phyloP scores from a whole-genome alignment of 92 coral and sea anemone genomes.

The Parazoanthus darwini region DNA sequence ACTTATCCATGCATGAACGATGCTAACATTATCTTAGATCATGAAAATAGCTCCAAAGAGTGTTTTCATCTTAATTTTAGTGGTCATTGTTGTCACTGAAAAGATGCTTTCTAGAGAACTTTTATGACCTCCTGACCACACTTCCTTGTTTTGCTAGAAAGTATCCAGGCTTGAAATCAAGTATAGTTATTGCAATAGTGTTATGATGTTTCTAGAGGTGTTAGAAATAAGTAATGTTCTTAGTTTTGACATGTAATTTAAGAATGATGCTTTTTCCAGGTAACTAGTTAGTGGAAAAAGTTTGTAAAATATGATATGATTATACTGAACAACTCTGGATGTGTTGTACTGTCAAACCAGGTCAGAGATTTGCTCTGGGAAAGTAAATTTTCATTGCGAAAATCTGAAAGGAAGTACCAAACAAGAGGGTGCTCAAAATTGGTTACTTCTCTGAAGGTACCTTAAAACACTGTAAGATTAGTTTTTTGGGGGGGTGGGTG shows the following conservation, averaged over 20 bases:
- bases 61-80: slow-evolving; percentile 7
- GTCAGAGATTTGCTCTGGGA: background rate
- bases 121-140: background rate
- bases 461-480: too few species aligned
- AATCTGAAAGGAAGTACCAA: too few species aligned
- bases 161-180: background rate
- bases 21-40: background rate
- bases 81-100: background rate
- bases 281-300: background rate
- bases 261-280: background rate
- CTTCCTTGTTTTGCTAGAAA: background rate
- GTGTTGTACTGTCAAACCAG: background rate
- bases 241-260: background rate
- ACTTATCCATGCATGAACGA: slow-evolving; percentile 16
- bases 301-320: background rate
- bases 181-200: background rate
- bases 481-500: too few species aligned
- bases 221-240: background rate
- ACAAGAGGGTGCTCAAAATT: too few species aligned
- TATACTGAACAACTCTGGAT: background rate
- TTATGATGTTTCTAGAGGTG: background rate
- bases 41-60: slow-evolving; percentile 13
- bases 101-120: background rate
- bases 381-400: too few species aligned
- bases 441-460: too few species aligned